These are phyloP conservation scores for Tetragnatha versicolor DNA, from an alignment of 1,140 invertebrate genomes.

Conservation along the genomic window DNA sequence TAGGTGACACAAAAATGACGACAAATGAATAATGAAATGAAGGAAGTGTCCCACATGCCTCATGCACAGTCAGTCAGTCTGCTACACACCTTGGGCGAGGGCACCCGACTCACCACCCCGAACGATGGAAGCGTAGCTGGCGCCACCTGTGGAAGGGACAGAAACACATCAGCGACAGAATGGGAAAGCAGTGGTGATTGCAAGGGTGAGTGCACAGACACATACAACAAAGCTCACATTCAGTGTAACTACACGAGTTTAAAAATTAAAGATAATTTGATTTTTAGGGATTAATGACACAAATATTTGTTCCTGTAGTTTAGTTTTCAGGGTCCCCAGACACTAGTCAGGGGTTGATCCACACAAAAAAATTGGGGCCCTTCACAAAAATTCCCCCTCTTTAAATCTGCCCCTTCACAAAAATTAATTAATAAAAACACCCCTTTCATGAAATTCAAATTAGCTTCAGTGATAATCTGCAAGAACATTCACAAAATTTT, in stretches of 20 bases:
- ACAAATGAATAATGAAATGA: no score
- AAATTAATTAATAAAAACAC: no score
- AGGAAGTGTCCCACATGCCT: no score
- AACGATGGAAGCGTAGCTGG: conserved; percentile 49
- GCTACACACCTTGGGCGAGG: conserved; percentile 38
- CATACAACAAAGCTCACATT: background rate
- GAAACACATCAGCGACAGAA: background rate
- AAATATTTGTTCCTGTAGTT: background rate
- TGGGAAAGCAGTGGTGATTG: background rate
- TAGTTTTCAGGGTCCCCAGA: background rate
- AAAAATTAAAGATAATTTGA: background rate
- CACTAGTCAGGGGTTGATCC: no score
- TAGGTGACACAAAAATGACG: no score
- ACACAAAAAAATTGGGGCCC: no score
- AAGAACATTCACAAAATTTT: no score
- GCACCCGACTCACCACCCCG: conserved; percentile 27
- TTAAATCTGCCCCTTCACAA: no score
- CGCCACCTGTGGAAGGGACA: conserved; percentile 24
- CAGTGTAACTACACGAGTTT: background rate
- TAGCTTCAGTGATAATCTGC: no score
- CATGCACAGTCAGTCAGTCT: conserved; percentile 12
- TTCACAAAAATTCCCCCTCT: no score
- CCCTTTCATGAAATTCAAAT: no score
- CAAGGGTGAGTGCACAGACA: background rate
- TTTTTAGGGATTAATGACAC: background rate